phyloP scores from a whole-genome alignment of 2,797 vertebrate species.

The Rhinoraja longicauda region DNA sequence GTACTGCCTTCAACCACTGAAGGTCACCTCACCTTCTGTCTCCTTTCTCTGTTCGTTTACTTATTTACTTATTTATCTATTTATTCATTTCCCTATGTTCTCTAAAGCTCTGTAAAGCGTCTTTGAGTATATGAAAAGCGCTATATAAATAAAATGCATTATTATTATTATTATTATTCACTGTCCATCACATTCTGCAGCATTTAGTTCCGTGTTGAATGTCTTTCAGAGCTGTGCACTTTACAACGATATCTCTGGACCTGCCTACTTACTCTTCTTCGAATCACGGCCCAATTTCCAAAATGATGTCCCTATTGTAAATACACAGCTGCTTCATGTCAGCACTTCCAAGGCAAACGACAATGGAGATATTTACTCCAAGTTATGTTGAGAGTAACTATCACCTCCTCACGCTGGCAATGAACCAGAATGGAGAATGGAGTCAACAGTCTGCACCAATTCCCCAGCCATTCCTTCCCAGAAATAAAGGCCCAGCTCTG shows the following conservation, averaged over 20 bases:
- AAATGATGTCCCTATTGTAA: neutral
- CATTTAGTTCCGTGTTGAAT: neutral
- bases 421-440: constrained; percentile 31
- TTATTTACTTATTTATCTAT: too few species aligned
- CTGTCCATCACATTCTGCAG: neutral
- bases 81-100: too few species aligned
- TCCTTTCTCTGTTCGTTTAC: too few species aligned
- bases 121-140: too few species aligned
- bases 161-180: too few species aligned
- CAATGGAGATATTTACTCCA: constrained; percentile 25
- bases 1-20: too few species aligned
- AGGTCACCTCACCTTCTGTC: too few species aligned
- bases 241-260: neutral
- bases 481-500: neutral
- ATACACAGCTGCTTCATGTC: constrained; percentile 22
- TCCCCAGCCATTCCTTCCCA: constrained; percentile 14
- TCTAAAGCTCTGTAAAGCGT: too few species aligned
- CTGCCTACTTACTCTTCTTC: neutral
- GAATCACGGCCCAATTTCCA: neutral
- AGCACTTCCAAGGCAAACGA: neutral
- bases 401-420: constrained; percentile 13
- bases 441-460: constrained; percentile 16
- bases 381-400: constrained; percentile 4
- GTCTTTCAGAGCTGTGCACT: neutral
- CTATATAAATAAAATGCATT: too few species aligned